A percentile compares a stretch with the other conserved stretches of the same genome.
These are phyloP conservation scores for Microcebus jonahi DNA, from an alignment of 2,113 vertebrate species.

Conservation along the genomic window DNA sequence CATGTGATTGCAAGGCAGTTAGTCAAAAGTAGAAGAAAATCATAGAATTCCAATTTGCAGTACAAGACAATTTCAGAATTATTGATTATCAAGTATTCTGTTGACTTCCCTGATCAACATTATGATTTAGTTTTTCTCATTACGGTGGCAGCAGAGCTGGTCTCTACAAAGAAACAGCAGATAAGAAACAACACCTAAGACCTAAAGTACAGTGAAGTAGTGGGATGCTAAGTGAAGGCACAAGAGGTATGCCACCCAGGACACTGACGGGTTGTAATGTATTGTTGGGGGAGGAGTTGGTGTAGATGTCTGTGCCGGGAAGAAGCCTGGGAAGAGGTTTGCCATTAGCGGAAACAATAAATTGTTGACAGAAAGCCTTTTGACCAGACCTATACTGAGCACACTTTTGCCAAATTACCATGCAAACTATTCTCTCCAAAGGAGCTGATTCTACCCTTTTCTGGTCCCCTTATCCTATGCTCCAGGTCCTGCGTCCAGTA, in stretches of 20 bases:
- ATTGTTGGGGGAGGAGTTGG: too few species aligned
- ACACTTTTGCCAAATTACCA: background rate
- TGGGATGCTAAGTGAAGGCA: background rate
- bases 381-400: background rate
- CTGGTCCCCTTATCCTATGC: background rate
- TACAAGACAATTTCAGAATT: conserved; percentile 21
- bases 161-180: conserved; percentile 10
- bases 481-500: background rate
- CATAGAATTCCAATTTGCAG: background rate
- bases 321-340: background rate
- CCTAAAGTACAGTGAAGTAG: background rate
- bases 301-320: background rate
- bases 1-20: background rate
- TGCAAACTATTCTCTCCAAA: background rate
- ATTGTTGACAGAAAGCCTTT: background rate
- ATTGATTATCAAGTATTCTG: conserved; percentile 36
- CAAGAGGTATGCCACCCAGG: background rate
- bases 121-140: conserved; percentile 38
- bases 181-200: background rate
- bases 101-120: background rate
- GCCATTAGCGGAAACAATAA: background rate
- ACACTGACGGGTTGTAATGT: background rate
- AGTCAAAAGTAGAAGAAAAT: conserved; percentile 53
- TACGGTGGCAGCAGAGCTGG: background rate
- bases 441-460: background rate